Conservation (phyloP, 1,140 invertebrate genomes). For the Drosophila baimaii region DNA sequence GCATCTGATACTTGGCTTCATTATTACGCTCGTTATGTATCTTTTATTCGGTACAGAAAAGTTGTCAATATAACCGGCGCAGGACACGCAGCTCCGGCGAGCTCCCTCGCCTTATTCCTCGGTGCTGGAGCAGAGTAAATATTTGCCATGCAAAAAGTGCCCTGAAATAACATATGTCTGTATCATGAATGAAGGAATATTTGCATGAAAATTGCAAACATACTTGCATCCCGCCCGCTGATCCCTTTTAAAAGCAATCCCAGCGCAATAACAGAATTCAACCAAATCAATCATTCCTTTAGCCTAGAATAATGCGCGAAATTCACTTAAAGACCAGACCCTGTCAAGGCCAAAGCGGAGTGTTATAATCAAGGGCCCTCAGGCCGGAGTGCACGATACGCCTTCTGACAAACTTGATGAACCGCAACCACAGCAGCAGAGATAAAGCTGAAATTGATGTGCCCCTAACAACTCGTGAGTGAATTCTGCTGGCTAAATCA, state of each 20-base stretch:
- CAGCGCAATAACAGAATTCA: slow-evolving; percentile 4
- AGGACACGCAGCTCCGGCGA: slow-evolving; percentile 1
- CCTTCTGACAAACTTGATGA: slow-evolving; percentile 39
- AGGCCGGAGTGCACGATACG: slow-evolving; percentile 17
- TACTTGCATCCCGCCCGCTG: background rate
- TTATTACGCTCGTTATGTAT: slow-evolving; percentile 44
- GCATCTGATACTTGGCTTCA: slow-evolving; percentile 60
- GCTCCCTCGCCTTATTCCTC: background rate
- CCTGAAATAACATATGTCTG: slow-evolving; percentile 27
- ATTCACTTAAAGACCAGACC: slow-evolving; percentile 15
- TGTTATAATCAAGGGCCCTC: slow-evolving; percentile 13
- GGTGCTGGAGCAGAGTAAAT: slow-evolving; percentile 42
- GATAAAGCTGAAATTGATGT: slow-evolving; percentile 26
- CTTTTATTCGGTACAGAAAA: slow-evolving; percentile 4
- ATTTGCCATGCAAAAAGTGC: slow-evolving; percentile 33
- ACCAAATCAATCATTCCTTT: slow-evolving; percentile 39
- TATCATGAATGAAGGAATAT: slow-evolving; percentile 53
- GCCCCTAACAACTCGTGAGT: slow-evolving; percentile 24
- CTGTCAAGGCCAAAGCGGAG: no score
- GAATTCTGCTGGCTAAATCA: background rate
- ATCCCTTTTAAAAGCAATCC: slow-evolving; percentile 9
- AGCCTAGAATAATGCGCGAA: slow-evolving; percentile 3
- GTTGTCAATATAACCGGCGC: slow-evolving; percentile 6
- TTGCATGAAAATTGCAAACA: slow-evolving; percentile 17
- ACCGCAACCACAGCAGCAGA: background rate